These are phyloP conservation scores for Labeo calbasu DNA, from an alignment of 2,797 vertebrate genomes.

Conservation along the genomic window DNA sequence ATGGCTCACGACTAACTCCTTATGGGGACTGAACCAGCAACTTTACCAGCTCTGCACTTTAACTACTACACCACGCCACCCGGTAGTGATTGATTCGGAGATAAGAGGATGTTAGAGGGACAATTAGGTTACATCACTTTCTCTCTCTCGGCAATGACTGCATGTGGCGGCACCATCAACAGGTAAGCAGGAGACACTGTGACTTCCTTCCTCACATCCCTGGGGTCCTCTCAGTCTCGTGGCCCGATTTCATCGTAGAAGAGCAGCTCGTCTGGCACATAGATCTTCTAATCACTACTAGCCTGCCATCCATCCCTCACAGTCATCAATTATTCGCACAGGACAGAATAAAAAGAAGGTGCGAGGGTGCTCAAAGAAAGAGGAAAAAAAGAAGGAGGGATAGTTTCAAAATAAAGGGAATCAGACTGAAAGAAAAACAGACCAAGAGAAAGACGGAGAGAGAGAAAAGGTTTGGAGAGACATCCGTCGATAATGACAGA, in stretches of 20 bases:
- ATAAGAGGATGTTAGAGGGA: conserved; percentile 17
- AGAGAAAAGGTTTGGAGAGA: conserved; percentile 81
- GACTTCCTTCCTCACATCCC: conserved; percentile 9
- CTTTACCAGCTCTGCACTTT: not conserved
- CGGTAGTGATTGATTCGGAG: not conserved
- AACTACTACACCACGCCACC: not conserved
- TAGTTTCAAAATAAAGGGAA: conserved; percentile 64
- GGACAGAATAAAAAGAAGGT: conserved; percentile 15
- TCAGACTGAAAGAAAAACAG: conserved; percentile 67
- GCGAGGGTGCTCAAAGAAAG: not conserved
- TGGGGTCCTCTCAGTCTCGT: not conserved
- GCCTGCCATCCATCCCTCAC: conserved; percentile 64
- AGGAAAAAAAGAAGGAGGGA: conserved; percentile 35
- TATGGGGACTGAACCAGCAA: not conserved
- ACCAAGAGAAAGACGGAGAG: conserved; percentile 62
- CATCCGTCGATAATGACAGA: conserved; percentile 98
- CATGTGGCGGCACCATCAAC: conserved; percentile 69
- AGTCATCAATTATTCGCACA: conserved; percentile 71
- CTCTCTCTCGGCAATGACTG: conserved; percentile 14
- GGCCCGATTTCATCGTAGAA: not conserved
- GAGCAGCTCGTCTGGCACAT: conserved; percentile 66
- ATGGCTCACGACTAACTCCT: not conserved
- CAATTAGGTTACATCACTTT: conserved; percentile 38
- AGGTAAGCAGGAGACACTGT: conserved; percentile 38
- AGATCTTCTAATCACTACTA: conserved; percentile 68